A percentile compares a stretch with the other conserved stretches of the same genome.
Conservation (phyloP, 35 echinoderm and acorn worm genomes). For the Ptychodera flava region DNA sequence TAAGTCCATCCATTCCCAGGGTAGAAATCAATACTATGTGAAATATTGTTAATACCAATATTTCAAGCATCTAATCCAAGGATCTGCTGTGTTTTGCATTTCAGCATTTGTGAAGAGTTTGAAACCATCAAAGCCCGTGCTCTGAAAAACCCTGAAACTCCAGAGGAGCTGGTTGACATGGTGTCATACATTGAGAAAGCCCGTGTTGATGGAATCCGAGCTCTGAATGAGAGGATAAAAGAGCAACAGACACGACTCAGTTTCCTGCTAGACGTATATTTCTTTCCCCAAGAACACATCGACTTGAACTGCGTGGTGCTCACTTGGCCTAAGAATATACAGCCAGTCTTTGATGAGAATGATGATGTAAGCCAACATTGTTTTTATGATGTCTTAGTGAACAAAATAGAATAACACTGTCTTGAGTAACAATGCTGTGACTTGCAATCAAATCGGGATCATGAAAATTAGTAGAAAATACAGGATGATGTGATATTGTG, state of each 20-base stretch:
- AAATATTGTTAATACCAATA: too few species aligned
- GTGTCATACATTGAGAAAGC: conserved; percentile 86
- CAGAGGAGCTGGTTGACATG: conserved; percentile 95
- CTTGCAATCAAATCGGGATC: too few species aligned
- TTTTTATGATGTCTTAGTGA: too few species aligned
- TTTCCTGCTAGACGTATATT: conserved; percentile 86
- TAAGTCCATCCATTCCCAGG: too few species aligned
- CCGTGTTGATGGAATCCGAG: conserved; percentile 81
- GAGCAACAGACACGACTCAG: conserved; percentile 73
- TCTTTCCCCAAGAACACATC: conserved; percentile 89
- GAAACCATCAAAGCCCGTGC: conserved; percentile 90
- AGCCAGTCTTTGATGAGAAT: conserved; percentile 93
- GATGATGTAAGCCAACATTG: conserved; percentile 86
- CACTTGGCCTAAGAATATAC: conserved; percentile 75
- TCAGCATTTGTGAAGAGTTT: conserved; percentile 96
- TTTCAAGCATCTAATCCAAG: too few species aligned
- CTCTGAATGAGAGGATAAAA: conserved; percentile 54
- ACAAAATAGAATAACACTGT: too few species aligned
- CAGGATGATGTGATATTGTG: too few species aligned
- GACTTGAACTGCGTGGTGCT: conserved; percentile 77
- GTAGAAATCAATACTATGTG: too few species aligned
- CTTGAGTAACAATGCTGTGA: too few species aligned
- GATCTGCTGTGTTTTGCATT: too few species aligned
- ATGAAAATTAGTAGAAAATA: too few species aligned
- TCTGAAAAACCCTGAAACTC: conserved; percentile 71